Percentiles rank a stretch among this genome's conserved stretches.
Evolutionary conservation across 2,888 invertebrate genomes (phyloP).

Genomic region (Lottia gigantea): DNA sequence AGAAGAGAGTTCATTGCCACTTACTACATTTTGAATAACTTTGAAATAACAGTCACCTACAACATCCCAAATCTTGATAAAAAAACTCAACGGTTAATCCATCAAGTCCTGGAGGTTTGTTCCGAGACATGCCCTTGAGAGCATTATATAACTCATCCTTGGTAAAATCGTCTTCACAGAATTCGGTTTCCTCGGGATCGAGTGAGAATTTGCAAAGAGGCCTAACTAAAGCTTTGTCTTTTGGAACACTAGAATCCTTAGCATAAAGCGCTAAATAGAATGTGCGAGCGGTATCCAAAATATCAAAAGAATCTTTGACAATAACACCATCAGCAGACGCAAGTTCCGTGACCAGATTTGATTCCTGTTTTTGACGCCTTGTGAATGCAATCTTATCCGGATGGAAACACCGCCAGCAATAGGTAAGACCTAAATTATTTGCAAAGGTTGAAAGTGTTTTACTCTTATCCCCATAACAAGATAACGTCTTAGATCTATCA

Average conservation of each 20-base stretch:
- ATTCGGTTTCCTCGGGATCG: neutral
- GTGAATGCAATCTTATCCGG: neutral
- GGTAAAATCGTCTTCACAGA: slow-evolving; percentile 11
- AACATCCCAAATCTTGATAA: no score
- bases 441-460: neutral
- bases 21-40: no score
- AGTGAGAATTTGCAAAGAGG: neutral
- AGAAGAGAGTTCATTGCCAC: no score
- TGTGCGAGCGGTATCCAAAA: slow-evolving; percentile 1
- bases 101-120: slow-evolving; percentile 36
- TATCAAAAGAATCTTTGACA: neutral
- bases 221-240: neutral
- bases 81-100: slow-evolving; percentile 36
- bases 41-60: no score
- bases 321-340: neutral
- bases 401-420: neutral
- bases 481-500: neutral
- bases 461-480: neutral
- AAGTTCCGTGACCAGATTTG: slow-evolving; percentile 14
- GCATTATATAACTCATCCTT: slow-evolving; percentile 16
- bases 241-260: slow-evolving; percentile 14
- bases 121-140: slow-evolving; percentile 25
- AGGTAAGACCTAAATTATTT: neutral
- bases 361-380: slow-evolving; percentile 8
- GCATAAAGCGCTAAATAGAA: slow-evolving; percentile 14